These are phyloP conservation scores for Drosophila ananassae DNA, from an alignment of 1,140 invertebrate genomes.

Conservation along the genomic window DNA sequence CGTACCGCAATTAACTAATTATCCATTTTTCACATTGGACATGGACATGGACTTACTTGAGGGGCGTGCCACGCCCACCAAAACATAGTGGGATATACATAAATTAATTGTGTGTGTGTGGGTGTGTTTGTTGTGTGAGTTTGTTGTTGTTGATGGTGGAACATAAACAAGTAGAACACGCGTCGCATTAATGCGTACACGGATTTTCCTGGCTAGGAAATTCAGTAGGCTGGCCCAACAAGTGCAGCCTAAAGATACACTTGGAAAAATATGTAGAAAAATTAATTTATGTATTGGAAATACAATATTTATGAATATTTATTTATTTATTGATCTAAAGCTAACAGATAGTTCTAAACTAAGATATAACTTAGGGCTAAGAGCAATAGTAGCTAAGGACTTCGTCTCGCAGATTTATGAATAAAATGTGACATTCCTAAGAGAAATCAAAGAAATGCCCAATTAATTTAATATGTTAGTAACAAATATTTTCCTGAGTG, in stretches of 20 bases:
- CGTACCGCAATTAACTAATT: conserved; percentile 79
- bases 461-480: neutral
- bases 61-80: conserved; percentile 41
- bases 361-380: too few species aligned
- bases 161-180: conserved; percentile 71
- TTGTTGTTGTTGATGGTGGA: conserved; percentile 29
- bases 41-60: conserved; percentile 31
- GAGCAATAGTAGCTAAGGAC: too few species aligned
- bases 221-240: conserved; percentile 21
- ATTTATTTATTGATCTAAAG: too few species aligned
- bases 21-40: conserved; percentile 76
- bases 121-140: conserved; percentile 17
- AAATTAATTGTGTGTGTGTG: conserved; percentile 60
- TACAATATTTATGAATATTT: too few species aligned
- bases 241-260: conserved; percentile 23
- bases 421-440: neutral
- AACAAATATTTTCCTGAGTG: conserved; percentile 32
- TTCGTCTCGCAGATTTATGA: too few species aligned
- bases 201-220: conserved; percentile 47
- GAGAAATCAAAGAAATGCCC: neutral
- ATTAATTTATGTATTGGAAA: too few species aligned
- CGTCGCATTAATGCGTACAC: conserved; percentile 74
- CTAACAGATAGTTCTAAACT: too few species aligned
- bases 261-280: neutral
- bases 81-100: conserved; percentile 40